Conservation (phyloP, 2,113 vertebrate species). For the Microcebus murinus region DNA sequence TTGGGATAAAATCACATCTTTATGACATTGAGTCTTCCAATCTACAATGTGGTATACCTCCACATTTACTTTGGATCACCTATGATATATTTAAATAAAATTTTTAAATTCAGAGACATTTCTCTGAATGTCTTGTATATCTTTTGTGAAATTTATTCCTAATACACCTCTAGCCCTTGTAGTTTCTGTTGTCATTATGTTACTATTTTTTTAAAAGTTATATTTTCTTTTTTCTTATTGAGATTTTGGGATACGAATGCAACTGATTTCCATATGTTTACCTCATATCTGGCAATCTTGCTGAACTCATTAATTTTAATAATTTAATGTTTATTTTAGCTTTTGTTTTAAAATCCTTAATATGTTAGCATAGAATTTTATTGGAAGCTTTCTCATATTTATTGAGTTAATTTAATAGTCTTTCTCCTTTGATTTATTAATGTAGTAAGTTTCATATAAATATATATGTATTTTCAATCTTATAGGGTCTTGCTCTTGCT, state of each 20-base stretch:
- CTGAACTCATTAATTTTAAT: constrained; percentile 19
- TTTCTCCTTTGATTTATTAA: not conserved
- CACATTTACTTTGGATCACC: not conserved
- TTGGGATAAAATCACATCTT: not conserved
- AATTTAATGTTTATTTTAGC: constrained; percentile 2
- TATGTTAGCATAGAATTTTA: not conserved
- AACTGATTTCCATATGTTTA: not conserved
- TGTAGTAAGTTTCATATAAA: not conserved
- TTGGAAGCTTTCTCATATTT: not conserved
- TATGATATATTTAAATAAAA: not conserved
- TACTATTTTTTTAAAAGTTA: not conserved
- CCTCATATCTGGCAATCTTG: not conserved
- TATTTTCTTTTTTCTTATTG: constrained; percentile 6
- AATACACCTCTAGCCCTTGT: not conserved
- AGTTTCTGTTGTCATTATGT: not conserved
- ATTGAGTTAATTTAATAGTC: not conserved
- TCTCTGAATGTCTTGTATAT: not conserved
- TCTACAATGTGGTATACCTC: not conserved
- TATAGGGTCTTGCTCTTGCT: too few relatives aligned
- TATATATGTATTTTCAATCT: too few relatives aligned
- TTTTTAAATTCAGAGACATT: not conserved
- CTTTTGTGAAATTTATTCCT: not conserved
- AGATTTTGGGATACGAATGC: not conserved
- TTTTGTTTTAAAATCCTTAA: constrained; percentile 29
- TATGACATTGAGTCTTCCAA: not conserved